phyloP scores from a whole-genome alignment of 2,797 vertebrate species.

The Pseudomugil tenellus region DNA sequence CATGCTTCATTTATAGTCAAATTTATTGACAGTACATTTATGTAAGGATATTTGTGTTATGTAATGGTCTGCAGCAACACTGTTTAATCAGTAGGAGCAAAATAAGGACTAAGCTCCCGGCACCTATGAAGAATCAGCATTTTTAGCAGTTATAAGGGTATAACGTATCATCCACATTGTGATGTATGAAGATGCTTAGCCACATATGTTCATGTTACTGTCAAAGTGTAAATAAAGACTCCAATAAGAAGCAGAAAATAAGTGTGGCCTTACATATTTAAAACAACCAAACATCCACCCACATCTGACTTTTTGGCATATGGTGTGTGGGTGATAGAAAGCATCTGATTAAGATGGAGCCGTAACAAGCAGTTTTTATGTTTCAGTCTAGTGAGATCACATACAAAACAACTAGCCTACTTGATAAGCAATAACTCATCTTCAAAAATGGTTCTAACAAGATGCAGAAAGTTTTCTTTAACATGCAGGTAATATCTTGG shows the following conservation, averaged over 20 bases:
- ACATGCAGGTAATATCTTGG: neutral
- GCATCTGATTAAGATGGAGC: constrained; percentile 69
- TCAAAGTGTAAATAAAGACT: constrained; percentile 21
- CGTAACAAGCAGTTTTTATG: constrained; percentile 43
- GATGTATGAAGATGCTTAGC: constrained; percentile 9
- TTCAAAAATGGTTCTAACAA: neutral
- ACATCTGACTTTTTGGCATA: constrained; percentile 62
- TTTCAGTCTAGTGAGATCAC: constrained; percentile 33
- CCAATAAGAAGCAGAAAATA: constrained; percentile 22
- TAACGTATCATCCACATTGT: neutral
- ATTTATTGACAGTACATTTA: neutral
- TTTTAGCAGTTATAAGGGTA: constrained; percentile 8
- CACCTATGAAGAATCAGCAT: constrained; percentile 1
- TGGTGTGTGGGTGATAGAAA: constrained; percentile 72
- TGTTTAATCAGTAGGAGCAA: constrained; percentile 4
- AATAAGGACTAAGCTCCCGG: constrained; percentile 1
- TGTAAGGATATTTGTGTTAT: constrained; percentile 7
- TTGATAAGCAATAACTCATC: constrained; percentile 18
- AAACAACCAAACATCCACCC: constrained; percentile 65
- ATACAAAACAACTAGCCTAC: constrained; percentile 12
- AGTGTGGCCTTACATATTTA: constrained; percentile 37
- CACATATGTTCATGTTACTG: constrained; percentile 9
- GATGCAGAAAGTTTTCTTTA: neutral
- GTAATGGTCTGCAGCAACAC: neutral
- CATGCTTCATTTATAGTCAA: neutral